Base-by-base conservation (phyloP, 2,113 vertebrate species). In the Gila orcuttii region DNA sequence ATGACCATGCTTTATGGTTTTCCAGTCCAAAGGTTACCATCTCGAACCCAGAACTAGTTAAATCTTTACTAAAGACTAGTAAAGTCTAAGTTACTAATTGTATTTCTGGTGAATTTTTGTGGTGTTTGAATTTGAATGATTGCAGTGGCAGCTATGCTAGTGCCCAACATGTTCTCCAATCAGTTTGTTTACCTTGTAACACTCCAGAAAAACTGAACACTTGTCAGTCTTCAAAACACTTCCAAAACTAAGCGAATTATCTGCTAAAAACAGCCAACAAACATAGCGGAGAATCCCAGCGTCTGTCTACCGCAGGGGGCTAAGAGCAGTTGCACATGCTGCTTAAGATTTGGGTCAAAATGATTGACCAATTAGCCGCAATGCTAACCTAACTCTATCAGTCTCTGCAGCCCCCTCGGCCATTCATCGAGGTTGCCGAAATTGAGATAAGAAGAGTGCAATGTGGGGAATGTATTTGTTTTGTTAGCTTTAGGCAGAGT, bases 381-480 rank as follows among this genome's bases (percentile, higher is more conserved):
- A 55, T 87, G 59, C 60, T 77, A 21, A 42, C n/a, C 83, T 76
- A 66, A 17, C 62, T 68, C 39, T 64, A 33, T 59, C 73, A 47
- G 45, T 42, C 62, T 77, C 42, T 33, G 57, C 21, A 4, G 42
- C n/a, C 19, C 47, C 15, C 19, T 7, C 19, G 23, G 23, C 68
- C 36, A 36, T n/a, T n/a, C 25, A 36, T 73, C 36, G 21, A 36
- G 75, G n/a, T 69, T 80, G 7, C 25, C 28, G 9, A 60, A 69
- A 85, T 85, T 79, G 50, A 69, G 62, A 79, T 79, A 12, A 79
- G 62, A 57, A 60, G 57, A 19, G 25, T 59, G 31, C 21, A 60
- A 73, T 73, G 84, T 86, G 47, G 23, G 64, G 76, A 82, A 82
- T 82, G 76, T 59, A 25, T 69, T 52, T 86, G 66, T 80, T 59